Percentiles rank a stretch among this genome's conserved stretches.
Evolutionary conservation across 2,113 vertebrate species (phyloP).

Genomic region (Haplochromis vanheusdeni): DNA sequence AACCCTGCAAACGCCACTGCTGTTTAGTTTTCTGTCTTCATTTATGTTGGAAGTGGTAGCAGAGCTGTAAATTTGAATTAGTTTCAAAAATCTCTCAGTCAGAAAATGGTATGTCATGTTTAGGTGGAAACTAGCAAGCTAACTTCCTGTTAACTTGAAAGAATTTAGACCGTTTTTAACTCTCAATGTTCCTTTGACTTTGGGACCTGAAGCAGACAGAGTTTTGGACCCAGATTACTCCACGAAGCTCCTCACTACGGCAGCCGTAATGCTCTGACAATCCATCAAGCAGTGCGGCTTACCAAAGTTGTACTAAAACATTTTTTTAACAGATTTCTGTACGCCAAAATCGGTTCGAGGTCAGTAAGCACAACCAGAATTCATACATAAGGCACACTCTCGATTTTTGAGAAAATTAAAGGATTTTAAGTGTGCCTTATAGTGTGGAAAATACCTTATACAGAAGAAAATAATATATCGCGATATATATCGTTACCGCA

Average conservation of each 20-base stretch:
- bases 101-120: too few species aligned
- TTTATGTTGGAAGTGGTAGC: too few species aligned
- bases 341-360: not conserved
- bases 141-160: too few species aligned
- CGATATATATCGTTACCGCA: not conserved
- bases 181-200: accelerated
- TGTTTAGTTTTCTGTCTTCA: too few species aligned
- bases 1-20: too few species aligned
- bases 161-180: too few species aligned
- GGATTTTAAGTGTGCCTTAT: not conserved
- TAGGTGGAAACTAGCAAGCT: too few species aligned
- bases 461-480: not conserved
- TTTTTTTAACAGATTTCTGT: not conserved
- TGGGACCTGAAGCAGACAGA: accelerated
- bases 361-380: not conserved
- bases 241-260: accelerated
- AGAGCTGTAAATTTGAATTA: too few species aligned
- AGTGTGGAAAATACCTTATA: not conserved
- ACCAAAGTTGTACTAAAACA: not conserved
- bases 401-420: not conserved
- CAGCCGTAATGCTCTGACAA: not conserved
- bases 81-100: too few species aligned
- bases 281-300: not conserved
- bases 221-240: not conserved
- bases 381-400: not conserved